Evolutionary conservation across 2,797 vertebrate species (phyloP).

Genomic region (Cheirogaleus major): DNA sequence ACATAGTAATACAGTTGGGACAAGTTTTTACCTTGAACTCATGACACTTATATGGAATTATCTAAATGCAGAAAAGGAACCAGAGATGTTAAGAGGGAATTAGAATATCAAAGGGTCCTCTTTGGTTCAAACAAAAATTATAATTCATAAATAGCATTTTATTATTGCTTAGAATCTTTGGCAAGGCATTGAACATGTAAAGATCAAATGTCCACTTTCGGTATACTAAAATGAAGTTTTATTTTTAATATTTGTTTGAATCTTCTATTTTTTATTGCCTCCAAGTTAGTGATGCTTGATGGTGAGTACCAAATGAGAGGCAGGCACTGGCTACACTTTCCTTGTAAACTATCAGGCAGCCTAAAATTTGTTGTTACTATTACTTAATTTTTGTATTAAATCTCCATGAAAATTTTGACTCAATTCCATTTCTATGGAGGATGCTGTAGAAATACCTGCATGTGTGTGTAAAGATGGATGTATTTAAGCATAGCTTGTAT

Average conservation of each 20-base stretch:
- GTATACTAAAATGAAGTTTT: not conserved
- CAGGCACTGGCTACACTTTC: not conserved
- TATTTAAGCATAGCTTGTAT: not conserved
- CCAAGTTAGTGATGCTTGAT: not conserved
- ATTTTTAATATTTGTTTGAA: constrained; percentile 13
- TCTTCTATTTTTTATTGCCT: not conserved
- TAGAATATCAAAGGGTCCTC: not conserved
- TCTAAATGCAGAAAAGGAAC: not conserved
- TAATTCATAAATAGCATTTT: not conserved
- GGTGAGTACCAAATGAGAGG: not conserved
- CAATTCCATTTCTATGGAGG: not conserved
- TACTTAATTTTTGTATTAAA: not conserved
- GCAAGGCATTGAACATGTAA: not conserved
- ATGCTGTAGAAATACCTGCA: not conserved
- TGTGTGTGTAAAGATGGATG: not conserved
- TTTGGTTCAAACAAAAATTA: not conserved
- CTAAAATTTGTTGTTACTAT: not conserved
- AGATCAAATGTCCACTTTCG: not conserved
- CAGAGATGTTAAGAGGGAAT: not conserved
- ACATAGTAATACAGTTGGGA: not conserved
- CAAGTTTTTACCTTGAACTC: not conserved
- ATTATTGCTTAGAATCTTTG: not conserved
- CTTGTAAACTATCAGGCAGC: not conserved
- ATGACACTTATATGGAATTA: not conserved
- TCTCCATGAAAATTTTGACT: not conserved